Evolutionary conservation across 2,888 invertebrate species (phyloP).

Genomic region (Stegophylla sp.): DNA sequence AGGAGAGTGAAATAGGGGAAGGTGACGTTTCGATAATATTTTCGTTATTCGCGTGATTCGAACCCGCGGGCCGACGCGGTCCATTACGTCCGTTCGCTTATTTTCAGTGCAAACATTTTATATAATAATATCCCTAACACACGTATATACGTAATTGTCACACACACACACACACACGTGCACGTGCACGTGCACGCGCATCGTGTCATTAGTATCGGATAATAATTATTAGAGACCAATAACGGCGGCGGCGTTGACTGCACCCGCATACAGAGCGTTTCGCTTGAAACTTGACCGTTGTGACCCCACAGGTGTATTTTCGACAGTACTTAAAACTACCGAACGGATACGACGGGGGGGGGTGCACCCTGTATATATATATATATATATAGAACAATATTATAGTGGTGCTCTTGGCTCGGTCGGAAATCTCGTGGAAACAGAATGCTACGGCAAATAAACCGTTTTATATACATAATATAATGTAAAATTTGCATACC

Average conservation of each 20-base stretch:
- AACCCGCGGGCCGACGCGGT: neutral
- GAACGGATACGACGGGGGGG: too few species aligned
- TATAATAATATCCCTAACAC: neutral
- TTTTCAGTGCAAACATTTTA: conserved; percentile 50
- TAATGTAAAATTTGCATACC: conserved; percentile 13
- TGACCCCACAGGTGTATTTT: too few species aligned
- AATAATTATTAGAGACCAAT: conserved; percentile 8
- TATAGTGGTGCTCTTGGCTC: neutral
- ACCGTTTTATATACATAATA: neutral
- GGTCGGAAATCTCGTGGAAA: neutral
- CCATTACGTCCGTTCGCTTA: conserved; percentile 29
- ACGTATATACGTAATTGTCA: neutral
- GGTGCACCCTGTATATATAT: too few species aligned
- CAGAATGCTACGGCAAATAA: conserved; percentile 20
- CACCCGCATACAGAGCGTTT: too few species aligned
- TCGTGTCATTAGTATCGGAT: too few species aligned
- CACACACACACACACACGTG: conserved; percentile 1
- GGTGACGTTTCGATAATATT: conserved; percentile 19
- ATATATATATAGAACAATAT: too few species aligned
- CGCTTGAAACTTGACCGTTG: too few species aligned
- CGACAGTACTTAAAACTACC: too few species aligned
- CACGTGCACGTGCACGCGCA: neutral
- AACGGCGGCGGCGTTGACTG: neutral
- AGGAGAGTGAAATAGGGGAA: neutral
- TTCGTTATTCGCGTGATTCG: conserved; percentile 24